Conservation (phyloP, 1,140 invertebrate species). For the Ceratoteleas bidentatus region DNA sequence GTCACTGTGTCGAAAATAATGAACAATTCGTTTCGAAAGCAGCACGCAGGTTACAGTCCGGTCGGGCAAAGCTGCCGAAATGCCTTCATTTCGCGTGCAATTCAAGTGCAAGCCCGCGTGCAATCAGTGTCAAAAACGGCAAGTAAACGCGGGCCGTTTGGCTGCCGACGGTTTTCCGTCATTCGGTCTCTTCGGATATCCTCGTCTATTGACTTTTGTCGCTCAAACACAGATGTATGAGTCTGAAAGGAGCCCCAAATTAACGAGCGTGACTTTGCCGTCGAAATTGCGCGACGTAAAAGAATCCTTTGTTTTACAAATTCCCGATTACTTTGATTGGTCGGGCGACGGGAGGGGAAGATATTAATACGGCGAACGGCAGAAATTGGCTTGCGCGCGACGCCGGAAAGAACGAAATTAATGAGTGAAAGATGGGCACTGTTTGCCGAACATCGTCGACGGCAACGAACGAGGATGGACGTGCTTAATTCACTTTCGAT, state of each 20-base stretch:
- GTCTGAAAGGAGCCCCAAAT: slow-evolving; percentile 24
- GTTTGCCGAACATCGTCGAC: background rate
- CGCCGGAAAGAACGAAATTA: no score
- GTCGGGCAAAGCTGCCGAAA: slow-evolving; percentile 34
- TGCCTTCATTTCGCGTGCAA: slow-evolving; percentile 40
- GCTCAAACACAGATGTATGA: slow-evolving; percentile 37
- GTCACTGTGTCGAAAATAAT: no score
- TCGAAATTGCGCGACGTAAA: slow-evolving; percentile 11
- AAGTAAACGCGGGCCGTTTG: slow-evolving; percentile 43
- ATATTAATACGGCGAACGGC: no score
- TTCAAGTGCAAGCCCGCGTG: slow-evolving; percentile 36
- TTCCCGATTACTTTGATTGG: slow-evolving; percentile 3
- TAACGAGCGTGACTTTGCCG: slow-evolving; percentile 19
- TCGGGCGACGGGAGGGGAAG: no score
- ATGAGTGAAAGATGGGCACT: no score
- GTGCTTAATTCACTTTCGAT: slow-evolving; percentile 16
- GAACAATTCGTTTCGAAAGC: no score
- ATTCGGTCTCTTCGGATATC: slow-evolving; percentile 27
- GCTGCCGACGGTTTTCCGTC: slow-evolving; percentile 11
- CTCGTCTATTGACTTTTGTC: slow-evolving; percentile 36
- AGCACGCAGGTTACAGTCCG: slow-evolving; percentile 17
- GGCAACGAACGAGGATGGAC: background rate
- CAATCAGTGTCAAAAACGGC: slow-evolving; percentile 49
- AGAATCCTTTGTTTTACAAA: slow-evolving; percentile 10
- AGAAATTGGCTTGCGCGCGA: no score